Base-by-base conservation (phyloP, 2,888 invertebrate genomes). In the Troides oblongomaculatus region DNA sequence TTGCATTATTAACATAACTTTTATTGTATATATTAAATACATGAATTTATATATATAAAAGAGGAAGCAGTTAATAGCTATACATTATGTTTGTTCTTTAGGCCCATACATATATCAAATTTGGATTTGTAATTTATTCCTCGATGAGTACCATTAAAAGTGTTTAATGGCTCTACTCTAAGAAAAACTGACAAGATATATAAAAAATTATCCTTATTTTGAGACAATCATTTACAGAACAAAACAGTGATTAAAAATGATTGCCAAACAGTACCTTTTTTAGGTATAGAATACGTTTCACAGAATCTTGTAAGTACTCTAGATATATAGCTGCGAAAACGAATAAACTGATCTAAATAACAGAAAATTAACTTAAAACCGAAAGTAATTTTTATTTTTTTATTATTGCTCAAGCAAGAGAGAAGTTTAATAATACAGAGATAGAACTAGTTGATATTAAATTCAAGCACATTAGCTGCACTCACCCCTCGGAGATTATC, bases 401-500 rank as follows among this genome's bases (percentile, higher is more conserved):
- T n/a, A 53, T 53, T 53, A 53, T 53, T n/a, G 18, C n/a, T 53
- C n/a, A 6, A 3, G 53, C 1, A n/a, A n/a, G 23, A 23, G 23
- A n/a, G 23, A 58, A 58, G 21, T 58, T 23, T 58, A 58, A 23
- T 25, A 58, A 58, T 23, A 58, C 57, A 56, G 53, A 30, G 63
- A 58, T 56, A 57, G 58, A 62, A 69, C 12, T 69, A 30, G 64
- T 50, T 68, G 76, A 76, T 78, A 78, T 84, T 81, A 84, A 84
- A 86, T 85, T 84, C 81, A 77, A 78, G 76, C 84, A 84, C 83
- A 88, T 88, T 87, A 85, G 84, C 83, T 81, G 79, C 84, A 79
- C 79, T 80, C 84, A 84, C 85, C 88, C 89, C 86, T 78, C 73
- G 73, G 81, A 87, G 89, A 92, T 91, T 88, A 89, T 85, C 84